These are phyloP conservation scores for Mirounga angustirostris DNA, from an alignment of 2,113 vertebrate species.

Conservation along the genomic window DNA sequence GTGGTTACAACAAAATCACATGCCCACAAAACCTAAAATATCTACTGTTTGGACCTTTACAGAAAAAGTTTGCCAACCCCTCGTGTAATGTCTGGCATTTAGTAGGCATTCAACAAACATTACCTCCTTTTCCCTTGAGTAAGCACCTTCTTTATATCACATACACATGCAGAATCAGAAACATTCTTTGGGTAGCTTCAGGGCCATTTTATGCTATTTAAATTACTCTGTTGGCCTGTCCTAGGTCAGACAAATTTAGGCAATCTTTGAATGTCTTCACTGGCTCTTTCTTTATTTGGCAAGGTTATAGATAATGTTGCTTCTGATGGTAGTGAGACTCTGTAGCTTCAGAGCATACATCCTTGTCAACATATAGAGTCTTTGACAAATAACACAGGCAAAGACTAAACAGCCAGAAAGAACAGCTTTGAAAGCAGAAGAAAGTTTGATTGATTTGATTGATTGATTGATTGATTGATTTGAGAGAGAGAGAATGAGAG, in stretches of 20 bases:
- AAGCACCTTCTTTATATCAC: constrained; percentile 70
- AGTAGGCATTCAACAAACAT: constrained; percentile 72
- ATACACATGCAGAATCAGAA: constrained; percentile 62
- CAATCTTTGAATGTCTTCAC: constrained; percentile 70
- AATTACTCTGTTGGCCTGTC: constrained; percentile 73
- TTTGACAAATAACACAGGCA: constrained; percentile 78
- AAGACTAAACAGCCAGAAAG: constrained; percentile 71
- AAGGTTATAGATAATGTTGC: constrained; percentile 80
- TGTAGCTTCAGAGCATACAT: constrained; percentile 69
- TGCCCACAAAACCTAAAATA: constrained; percentile 50
- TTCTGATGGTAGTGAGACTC: constrained; percentile 68
- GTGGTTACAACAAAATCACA: constrained; percentile 12
- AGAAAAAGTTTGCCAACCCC: constrained; percentile 55
- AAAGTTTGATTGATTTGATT: constrained; percentile 59
- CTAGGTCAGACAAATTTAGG: constrained; percentile 61
- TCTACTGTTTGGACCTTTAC: not conserved
- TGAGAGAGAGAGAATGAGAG: too few species aligned
- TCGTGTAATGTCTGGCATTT: constrained; percentile 68
- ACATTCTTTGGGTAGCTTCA: constrained; percentile 65
- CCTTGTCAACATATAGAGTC: constrained; percentile 70
- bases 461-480: too few species aligned
- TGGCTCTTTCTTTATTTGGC: constrained; percentile 74
- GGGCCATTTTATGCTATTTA: constrained; percentile 77
- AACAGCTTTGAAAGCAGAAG: constrained; percentile 68
- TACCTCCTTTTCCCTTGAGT: constrained; percentile 66